Conservation (phyloP, 2,888 invertebrate species). For the Dione juno region DNA sequence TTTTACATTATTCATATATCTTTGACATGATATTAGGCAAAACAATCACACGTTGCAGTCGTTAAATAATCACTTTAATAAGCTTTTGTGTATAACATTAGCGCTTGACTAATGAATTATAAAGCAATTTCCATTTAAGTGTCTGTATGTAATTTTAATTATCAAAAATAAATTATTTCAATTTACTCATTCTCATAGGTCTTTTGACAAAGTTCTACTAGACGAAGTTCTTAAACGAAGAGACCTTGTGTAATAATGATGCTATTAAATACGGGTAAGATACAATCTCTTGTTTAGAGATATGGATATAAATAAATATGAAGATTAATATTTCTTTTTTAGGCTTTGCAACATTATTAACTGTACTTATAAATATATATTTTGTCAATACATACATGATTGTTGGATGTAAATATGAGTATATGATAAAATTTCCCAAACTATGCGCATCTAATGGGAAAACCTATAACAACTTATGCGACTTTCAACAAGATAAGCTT, state of each 20-base stretch:
- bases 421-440: neutral
- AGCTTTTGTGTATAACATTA: conserved; percentile 18
- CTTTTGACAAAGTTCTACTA: neutral
- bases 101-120: conserved; percentile 29
- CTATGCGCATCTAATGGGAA: conserved; percentile 21
- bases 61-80: neutral
- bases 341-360: neutral
- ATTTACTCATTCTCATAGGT: neutral
- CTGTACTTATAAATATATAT: neutral
- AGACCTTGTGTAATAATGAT: neutral
- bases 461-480: conserved; percentile 17
- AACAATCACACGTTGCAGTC: neutral
- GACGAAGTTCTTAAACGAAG: neutral
- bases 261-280: conserved; percentile 1
- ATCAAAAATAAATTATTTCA: neutral
- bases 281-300: neutral
- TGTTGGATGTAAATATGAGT: neutral
- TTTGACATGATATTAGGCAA: too few relatives aligned
- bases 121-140: conserved; percentile 2
- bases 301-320: neutral
- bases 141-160: neutral
- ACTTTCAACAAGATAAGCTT: conserved; percentile 20
- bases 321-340: neutral
- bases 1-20: too few relatives aligned
- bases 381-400: neutral